phyloP scores from a whole-genome alignment of 2,113 vertebrate genomes.

The Rhagologus leucostigma region DNA sequence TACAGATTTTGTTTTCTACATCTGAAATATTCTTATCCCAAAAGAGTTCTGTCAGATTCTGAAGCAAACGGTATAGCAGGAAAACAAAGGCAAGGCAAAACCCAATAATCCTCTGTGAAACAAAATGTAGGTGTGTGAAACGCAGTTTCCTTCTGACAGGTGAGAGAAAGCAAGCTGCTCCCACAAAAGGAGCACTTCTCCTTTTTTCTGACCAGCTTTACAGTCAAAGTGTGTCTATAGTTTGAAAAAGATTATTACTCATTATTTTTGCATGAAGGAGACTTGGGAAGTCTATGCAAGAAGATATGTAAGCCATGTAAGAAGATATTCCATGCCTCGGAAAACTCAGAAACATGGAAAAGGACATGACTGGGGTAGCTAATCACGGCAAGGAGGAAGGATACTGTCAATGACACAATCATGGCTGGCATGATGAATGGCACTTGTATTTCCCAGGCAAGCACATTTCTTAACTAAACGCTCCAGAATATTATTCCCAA shows the following conservation, averaged over 20 bases:
- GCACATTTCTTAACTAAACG: not conserved
- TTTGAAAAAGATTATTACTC: not conserved
- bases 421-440: not conserved
- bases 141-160: not conserved
- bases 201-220: not conserved
- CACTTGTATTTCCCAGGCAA: not conserved
- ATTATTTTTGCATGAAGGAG: not conserved
- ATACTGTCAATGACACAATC: not conserved
- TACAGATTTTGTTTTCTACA: not conserved
- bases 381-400: not conserved
- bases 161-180: not conserved
- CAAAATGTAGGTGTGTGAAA: not conserved
- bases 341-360: not conserved
- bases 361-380: not conserved
- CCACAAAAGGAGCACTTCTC: not conserved
- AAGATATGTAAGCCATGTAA: fast-evolving
- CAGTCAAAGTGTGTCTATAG: not conserved
- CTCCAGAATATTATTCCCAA: not conserved
- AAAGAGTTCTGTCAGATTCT: not conserved
- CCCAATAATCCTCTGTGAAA: not conserved
- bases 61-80: not conserved
- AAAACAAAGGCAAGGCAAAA: not conserved
- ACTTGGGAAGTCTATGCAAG: not conserved
- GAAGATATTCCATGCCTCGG: not conserved
- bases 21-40: not conserved